phyloP scores from a whole-genome alignment of 2,888 invertebrate species.

The Thyatira batis region DNA sequence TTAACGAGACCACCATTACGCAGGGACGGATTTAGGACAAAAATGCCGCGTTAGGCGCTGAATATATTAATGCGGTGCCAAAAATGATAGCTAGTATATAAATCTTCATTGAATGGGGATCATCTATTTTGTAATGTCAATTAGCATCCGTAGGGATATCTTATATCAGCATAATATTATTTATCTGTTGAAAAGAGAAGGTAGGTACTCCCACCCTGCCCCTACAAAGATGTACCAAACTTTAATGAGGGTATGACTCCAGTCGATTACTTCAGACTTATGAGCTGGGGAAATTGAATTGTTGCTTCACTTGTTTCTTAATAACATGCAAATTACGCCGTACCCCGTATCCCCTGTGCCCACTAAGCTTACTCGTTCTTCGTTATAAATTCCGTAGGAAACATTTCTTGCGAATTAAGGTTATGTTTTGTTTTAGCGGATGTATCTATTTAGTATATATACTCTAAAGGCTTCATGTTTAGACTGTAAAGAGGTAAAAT shows the following conservation, averaged over 20 bases:
- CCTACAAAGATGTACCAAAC: constrained; percentile 29
- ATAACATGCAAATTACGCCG: constrained; percentile 52
- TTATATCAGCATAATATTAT: no score
- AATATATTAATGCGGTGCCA: neutral
- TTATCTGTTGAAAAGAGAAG: no score
- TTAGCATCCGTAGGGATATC: no score
- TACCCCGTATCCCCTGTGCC: constrained; percentile 14
- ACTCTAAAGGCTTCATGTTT: no score
- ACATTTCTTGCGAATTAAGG: neutral
- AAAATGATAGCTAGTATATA: neutral
- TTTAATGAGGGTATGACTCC: constrained; percentile 44
- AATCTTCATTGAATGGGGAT: no score
- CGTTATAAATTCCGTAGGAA: neutral
- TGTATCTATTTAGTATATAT: no score
- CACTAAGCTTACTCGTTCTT: neutral
- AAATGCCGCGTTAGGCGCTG: neutral
- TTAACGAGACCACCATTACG: constrained; percentile 32
- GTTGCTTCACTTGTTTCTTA: constrained; percentile 39
- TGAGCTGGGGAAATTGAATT: constrained; percentile 49
- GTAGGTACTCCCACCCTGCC: constrained; percentile 8
- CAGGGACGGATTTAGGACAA: constrained; percentile 24
- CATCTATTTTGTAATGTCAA: no score
- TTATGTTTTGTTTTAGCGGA: neutral
- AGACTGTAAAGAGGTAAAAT: no score
- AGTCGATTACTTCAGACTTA: constrained; percentile 36